These are phyloP conservation scores for Champsocephalus gunnari DNA, from an alignment of 2,797 vertebrate genomes.

Conservation along the genomic window DNA sequence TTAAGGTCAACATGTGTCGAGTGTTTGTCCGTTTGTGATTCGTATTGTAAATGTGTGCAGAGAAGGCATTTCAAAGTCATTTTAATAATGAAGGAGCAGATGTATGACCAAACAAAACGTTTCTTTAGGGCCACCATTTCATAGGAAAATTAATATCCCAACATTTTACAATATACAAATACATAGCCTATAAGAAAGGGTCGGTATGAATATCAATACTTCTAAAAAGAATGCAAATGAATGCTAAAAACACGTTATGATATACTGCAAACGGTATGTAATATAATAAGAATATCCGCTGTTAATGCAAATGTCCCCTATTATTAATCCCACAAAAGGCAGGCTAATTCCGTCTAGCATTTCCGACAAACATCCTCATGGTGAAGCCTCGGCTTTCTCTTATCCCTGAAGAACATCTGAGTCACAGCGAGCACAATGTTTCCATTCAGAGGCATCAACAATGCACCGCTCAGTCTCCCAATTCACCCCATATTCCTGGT, in stretches of 20 bases:
- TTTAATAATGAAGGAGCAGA: not conserved
- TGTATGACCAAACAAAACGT: no score
- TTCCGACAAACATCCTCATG: constrained; percentile 7
- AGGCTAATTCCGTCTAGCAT: not conserved
- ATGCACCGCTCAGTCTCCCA: not conserved
- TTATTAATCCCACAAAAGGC: not conserved
- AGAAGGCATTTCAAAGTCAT: not conserved
- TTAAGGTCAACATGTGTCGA: constrained; percentile 50
- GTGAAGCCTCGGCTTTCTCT: constrained; percentile 16
- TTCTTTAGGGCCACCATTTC: no score
- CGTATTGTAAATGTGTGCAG: not conserved
- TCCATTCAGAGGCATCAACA: constrained; percentile 38
- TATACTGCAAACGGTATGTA: no score
- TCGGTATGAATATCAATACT: not conserved
- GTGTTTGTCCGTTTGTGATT: constrained; percentile 18
- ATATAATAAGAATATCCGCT: not conserved
- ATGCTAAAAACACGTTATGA: not conserved
- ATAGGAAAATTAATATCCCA: no score
- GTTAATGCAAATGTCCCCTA: not conserved
- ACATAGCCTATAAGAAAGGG: no score
- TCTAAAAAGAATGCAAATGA: not conserved
- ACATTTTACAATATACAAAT: no score
- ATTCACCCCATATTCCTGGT: constrained; percentile 12
- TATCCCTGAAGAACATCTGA: constrained; percentile 29
- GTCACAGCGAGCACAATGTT: constrained; percentile 31